phyloP scores from a whole-genome alignment of 2,797 vertebrate species.

The Sphenodon punctatus region DNA sequence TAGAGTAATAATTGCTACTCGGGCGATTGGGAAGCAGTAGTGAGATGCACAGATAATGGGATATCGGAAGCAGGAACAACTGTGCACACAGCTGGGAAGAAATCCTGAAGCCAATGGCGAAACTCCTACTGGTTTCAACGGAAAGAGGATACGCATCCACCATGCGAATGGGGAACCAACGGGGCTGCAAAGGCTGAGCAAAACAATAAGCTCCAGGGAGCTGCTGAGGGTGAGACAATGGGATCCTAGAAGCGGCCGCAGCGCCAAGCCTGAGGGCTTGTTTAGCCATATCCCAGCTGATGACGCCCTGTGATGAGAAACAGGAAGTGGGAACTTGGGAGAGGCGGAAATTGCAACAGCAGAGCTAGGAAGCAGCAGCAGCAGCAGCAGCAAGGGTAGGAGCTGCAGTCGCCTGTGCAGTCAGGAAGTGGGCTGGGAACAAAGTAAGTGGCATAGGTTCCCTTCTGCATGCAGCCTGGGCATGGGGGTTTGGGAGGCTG shows the following conservation, averaged over 20 bases:
- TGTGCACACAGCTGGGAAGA: too few relatives aligned
- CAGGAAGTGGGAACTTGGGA: constrained; percentile 76
- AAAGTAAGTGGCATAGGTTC: not conserved
- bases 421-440: not conserved
- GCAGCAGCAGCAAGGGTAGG: not conserved
- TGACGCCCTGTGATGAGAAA: constrained; percentile 45
- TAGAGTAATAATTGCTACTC: too few relatives aligned
- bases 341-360: constrained; percentile 68
- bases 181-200: too few relatives aligned
- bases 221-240: not conserved
- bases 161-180: too few relatives aligned
- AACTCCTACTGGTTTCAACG: too few relatives aligned
- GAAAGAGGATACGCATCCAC: too few relatives aligned
- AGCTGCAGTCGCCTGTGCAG: not conserved
- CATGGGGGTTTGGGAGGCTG: not conserved
- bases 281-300: constrained; percentile 46
- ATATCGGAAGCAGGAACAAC: too few relatives aligned
- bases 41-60: too few relatives aligned
- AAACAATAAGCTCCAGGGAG: not conserved
- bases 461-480: not conserved
- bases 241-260: not conserved
- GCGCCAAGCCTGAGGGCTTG: not conserved
- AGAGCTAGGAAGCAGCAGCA: not conserved
- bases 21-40: too few relatives aligned
- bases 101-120: too few relatives aligned